These are phyloP conservation scores for Oxystoma pomonae DNA, from an alignment of 2,888 invertebrate genomes.

Conservation along the genomic window DNA sequence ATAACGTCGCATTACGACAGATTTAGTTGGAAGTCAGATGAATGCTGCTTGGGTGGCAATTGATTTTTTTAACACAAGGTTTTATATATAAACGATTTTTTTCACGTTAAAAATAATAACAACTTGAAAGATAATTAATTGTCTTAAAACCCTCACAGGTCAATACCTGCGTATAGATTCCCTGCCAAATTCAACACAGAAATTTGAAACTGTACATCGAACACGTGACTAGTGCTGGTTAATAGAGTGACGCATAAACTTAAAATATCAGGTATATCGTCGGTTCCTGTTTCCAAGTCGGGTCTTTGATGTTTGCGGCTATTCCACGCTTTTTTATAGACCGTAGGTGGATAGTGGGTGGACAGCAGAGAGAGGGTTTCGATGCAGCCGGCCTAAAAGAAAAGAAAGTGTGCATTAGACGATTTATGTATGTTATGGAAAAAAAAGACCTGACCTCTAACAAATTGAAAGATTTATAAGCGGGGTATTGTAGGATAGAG, in stretches of 20 bases:
- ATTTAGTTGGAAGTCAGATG: too few relatives aligned
- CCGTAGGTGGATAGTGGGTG: constrained; percentile 62
- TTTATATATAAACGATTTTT: too few relatives aligned
- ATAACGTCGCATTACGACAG: too few relatives aligned
- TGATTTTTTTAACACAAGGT: too few relatives aligned
- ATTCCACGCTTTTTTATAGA: constrained; percentile 64
- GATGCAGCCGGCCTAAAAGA: constrained; percentile 59
- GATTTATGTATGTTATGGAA: constrained; percentile 17
- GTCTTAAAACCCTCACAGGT: too few relatives aligned
- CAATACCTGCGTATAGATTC: constrained; percentile 55
- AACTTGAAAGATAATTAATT: too few relatives aligned
- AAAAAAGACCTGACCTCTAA: constrained; percentile 12
- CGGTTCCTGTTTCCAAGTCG: constrained; percentile 16
- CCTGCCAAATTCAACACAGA: constrained; percentile 52
- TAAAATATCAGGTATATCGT: constrained; percentile 39
- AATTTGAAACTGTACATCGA: constrained; percentile 53
- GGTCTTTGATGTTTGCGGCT: constrained; percentile 39
- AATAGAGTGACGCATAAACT: constrained; percentile 46
- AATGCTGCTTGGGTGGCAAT: too few relatives aligned
- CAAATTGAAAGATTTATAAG: too few relatives aligned
- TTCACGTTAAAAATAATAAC: too few relatives aligned
- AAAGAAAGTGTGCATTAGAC: neutral
- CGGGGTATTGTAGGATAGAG: too few relatives aligned
- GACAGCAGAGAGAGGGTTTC: constrained; percentile 66
- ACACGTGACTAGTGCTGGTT: constrained; percentile 50